Percentiles rank a stretch among this genome's conserved stretches.
phyloP scores from a whole-genome alignment of 2,113 vertebrate species.

The Octodon degus region DNA sequence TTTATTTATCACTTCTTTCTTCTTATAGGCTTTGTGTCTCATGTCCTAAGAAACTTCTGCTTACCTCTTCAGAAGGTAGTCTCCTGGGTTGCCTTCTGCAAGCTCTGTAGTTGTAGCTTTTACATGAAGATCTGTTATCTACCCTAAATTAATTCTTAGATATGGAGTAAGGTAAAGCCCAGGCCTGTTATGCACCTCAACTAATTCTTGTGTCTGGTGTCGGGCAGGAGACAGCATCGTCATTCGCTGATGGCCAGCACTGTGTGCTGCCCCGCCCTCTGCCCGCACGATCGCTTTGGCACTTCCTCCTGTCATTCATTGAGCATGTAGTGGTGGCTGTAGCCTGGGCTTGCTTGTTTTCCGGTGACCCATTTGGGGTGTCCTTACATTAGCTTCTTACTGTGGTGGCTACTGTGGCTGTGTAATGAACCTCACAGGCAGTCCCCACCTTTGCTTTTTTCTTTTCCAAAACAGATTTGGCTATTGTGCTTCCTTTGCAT shows the following conservation, averaged over 20 bases:
- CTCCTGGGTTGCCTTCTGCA: not conserved
- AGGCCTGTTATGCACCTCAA: not conserved
- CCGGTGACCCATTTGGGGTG: not conserved
- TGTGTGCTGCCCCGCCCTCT: not conserved
- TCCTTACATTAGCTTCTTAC: not conserved
- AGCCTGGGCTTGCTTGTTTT: not conserved
- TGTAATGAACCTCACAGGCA: not conserved
- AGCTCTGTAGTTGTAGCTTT: not conserved
- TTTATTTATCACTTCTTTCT: not conserved
- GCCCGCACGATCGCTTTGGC: not conserved
- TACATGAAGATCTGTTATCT: not conserved
- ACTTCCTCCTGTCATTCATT: not conserved
- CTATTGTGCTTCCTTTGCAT: conserved; percentile 8
- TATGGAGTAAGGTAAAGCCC: not conserved
- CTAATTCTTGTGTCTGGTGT: not conserved
- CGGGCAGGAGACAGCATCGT: not conserved
- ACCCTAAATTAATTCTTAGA: not conserved
- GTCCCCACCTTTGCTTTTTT: not conserved
- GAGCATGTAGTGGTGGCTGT: fast-evolving
- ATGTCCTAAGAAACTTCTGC: not conserved
- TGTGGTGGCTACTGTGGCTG: not conserved
- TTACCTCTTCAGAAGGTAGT: not conserved
- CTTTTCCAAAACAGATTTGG: conserved; percentile 24
- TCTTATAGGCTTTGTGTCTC: not conserved
- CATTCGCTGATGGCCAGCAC: not conserved